Percentiles rank a stretch among this genome's conserved stretches.
Conservation (phyloP, 2,888 invertebrate species). For the Eutolmus rufibarbis region DNA sequence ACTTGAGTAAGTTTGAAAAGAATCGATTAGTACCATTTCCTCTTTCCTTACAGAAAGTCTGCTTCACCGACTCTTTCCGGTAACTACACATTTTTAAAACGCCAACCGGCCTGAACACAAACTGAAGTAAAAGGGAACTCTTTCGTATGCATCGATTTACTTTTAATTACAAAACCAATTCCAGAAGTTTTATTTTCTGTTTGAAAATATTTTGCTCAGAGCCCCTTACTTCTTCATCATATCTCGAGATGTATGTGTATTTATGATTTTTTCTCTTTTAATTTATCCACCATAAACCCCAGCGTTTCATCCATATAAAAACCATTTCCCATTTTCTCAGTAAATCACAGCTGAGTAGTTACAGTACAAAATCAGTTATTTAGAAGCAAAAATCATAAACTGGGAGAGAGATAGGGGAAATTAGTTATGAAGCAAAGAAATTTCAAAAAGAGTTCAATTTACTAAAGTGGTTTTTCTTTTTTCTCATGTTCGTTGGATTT, state of each 20-base stretch:
- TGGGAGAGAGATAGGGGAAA: background rate
- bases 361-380: background rate
- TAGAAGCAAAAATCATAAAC: background rate
- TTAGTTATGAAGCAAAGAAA: background rate
- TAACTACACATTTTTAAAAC: background rate
- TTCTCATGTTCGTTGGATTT: background rate
- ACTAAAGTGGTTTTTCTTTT: background rate
- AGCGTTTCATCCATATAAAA: background rate
- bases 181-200: background rate
- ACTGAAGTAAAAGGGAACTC: background rate
- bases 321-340: background rate
- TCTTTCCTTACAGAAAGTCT: background rate
- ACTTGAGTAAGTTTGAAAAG: background rate
- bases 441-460: background rate
- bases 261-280: background rate
- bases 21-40: background rate
- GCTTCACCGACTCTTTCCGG: background rate
- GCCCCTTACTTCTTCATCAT: background rate
- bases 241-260: background rate
- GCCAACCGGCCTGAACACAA: background rate
- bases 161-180: background rate
- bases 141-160: background rate
- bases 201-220: background rate
- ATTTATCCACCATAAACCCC: background rate
- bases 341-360: background rate